A percentile compares a stretch with the other conserved stretches of the same genome.
These are phyloP conservation scores for Formica selysi DNA, from an alignment of 1,140 invertebrate species.

Conservation along the genomic window DNA sequence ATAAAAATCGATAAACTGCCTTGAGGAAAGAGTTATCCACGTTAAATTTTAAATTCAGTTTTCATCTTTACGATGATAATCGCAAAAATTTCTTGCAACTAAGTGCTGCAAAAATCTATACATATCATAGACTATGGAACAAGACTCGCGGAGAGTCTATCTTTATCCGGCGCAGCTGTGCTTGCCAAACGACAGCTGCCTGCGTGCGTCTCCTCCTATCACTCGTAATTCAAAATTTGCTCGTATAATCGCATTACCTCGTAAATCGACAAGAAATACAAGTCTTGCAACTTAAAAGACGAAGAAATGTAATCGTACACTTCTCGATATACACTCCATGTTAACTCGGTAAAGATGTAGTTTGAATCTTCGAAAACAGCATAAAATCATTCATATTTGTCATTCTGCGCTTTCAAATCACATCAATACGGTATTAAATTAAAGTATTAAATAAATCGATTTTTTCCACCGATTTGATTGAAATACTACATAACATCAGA, in stretches of 20 bases:
- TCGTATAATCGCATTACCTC: slow-evolving; percentile 52
- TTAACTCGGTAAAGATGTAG: not conserved
- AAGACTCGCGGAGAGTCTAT: slow-evolving; percentile 72
- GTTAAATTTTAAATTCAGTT: not conserved
- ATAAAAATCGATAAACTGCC: not conserved
- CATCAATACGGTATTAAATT: not conserved
- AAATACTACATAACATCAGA: not conserved
- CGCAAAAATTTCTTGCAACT: slow-evolving; percentile 30
- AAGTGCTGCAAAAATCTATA: slow-evolving; percentile 64
- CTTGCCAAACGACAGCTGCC: slow-evolving; percentile 77
- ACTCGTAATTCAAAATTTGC: slow-evolving; percentile 66
- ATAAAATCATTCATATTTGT: not conserved
- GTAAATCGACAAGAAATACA: not conserved
- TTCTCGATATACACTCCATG: not conserved
- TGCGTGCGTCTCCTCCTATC: slow-evolving; percentile 73
- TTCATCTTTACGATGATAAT: not conserved
- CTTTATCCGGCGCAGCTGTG: slow-evolving; percentile 75
- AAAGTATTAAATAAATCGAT: not conserved
- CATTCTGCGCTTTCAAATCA: slow-evolving; percentile 1
- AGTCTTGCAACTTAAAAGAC: slow-evolving; percentile 23
- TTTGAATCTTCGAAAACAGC: not conserved
- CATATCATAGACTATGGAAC: slow-evolving; percentile 62
- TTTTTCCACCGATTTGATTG: not conserved
- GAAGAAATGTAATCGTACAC: not conserved
- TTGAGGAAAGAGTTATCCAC: not conserved